Evolutionary conservation across 2,797 vertebrate species (phyloP).

Genomic region (Tympanoctomys barrerae): DNA sequence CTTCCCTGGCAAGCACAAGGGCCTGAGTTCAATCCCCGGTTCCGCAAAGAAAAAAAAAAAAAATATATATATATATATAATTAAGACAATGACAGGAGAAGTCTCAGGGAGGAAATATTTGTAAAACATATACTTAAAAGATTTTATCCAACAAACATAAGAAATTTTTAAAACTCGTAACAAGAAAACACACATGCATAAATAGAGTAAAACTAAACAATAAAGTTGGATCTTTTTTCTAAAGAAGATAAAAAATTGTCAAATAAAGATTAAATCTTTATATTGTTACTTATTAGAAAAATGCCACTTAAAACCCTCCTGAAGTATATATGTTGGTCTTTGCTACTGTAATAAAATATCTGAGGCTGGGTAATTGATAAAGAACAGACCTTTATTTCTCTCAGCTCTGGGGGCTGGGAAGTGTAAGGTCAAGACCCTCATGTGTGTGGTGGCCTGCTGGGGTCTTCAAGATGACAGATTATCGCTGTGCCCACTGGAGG

Average conservation of each 20-base stretch:
- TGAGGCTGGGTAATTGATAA: not conserved
- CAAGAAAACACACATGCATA: not conserved
- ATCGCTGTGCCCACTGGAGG: accelerated
- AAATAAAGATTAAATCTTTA: not conserved
- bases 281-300: not conserved
- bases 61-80: too few relatives aligned
- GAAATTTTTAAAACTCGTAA: not conserved
- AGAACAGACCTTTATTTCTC: not conserved
- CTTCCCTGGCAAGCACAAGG: too few relatives aligned
- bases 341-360: not conserved
- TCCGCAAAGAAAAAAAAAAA: not conserved
- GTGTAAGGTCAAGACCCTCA: not conserved
- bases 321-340: not conserved
- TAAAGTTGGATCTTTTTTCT: not conserved
- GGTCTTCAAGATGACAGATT: not conserved
- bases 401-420: not conserved
- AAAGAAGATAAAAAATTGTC: not conserved
- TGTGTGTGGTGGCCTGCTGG: not conserved
- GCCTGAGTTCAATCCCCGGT: too few relatives aligned
- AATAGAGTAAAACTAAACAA: not conserved
- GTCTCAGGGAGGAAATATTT: not conserved
- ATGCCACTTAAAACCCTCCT: not conserved
- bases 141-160: not conserved
- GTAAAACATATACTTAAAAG: not conserved
- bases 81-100: not conserved